Evolutionary conservation across 1,140 invertebrate species (phyloP).

Genomic region (Colletes gigas): DNA sequence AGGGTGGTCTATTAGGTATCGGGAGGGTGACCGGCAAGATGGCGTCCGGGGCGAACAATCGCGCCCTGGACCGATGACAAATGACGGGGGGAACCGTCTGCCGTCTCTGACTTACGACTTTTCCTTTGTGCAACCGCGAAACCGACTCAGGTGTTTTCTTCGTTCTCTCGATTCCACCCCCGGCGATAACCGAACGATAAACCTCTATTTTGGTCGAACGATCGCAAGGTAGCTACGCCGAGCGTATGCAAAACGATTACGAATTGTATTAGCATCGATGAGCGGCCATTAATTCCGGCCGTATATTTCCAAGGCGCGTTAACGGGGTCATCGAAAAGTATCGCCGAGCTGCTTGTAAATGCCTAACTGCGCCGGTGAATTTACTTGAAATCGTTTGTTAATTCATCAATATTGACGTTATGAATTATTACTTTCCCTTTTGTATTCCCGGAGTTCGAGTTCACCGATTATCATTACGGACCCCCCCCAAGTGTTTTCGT

Average conservation of each 20-base stretch:
- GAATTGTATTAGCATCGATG: constrained; percentile 5
- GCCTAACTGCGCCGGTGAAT: not conserved
- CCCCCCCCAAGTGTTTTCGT: too few relatives aligned
- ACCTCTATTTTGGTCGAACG: not conserved
- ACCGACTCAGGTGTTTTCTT: constrained; percentile 54
- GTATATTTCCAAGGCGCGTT: not conserved
- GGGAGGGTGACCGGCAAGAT: constrained; percentile 54
- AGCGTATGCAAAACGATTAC: constrained; percentile 8
- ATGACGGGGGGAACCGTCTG: constrained; percentile 54
- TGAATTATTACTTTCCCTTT: too few relatives aligned
- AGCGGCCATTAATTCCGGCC: not conserved
- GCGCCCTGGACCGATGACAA: constrained; percentile 61
- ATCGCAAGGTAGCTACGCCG: constrained; percentile 1
- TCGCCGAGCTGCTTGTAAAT: not conserved
- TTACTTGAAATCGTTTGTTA: too few relatives aligned
- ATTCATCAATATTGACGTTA: too few relatives aligned
- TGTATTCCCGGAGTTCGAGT: too few relatives aligned
- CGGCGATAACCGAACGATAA: too few relatives aligned
- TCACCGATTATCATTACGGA: too few relatives aligned
- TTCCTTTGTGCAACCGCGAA: constrained; percentile 50
- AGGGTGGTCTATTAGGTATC: constrained; percentile 63
- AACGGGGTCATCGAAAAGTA: not conserved
- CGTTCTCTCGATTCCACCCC: not conserved
- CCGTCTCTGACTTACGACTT: constrained; percentile 56
- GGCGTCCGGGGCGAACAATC: constrained; percentile 62